Percentiles rank a stretch among this genome's conserved stretches.
These are phyloP conservation scores for Rhabdornis inornatus DNA, from an alignment of 2,113 vertebrate genomes.

Conservation along the genomic window DNA sequence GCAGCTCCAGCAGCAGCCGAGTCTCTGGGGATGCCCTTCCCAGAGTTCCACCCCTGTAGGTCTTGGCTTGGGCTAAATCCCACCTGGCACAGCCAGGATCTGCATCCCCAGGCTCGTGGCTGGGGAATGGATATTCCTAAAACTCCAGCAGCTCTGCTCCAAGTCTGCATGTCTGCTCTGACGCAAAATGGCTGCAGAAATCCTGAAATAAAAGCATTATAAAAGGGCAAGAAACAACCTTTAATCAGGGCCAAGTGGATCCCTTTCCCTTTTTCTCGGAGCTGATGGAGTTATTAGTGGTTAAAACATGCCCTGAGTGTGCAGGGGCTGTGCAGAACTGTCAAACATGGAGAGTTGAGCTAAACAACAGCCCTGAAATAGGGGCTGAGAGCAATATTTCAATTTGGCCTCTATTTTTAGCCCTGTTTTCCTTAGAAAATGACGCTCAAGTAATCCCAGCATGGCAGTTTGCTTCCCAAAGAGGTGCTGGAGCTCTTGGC, in stretches of 20 bases:
- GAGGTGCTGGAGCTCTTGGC: accelerated
- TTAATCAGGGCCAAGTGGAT: neutral
- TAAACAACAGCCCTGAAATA: neutral
- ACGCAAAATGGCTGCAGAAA: neutral
- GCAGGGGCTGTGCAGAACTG: accelerated
- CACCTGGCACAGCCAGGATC: neutral
- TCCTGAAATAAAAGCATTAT: neutral
- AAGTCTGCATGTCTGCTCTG: neutral
- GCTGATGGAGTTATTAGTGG: neutral
- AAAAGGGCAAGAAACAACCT: neutral
- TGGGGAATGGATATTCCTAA: neutral
- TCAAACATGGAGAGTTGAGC: accelerated
- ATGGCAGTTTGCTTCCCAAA: accelerated
- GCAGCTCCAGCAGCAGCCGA: neutral
- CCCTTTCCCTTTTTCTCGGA: neutral
- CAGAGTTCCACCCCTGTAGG: accelerated
- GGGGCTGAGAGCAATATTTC: neutral
- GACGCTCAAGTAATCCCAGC: neutral
- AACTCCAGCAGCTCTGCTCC: neutral
- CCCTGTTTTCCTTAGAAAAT: neutral
- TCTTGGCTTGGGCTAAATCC: neutral
- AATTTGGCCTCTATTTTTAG: neutral
- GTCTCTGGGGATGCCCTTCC: neutral
- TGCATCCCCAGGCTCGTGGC: neutral
- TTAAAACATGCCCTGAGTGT: accelerated